Base-by-base conservation (phyloP, 2,113 vertebrate genomes). In the Pleuronectes platessa region DNA sequence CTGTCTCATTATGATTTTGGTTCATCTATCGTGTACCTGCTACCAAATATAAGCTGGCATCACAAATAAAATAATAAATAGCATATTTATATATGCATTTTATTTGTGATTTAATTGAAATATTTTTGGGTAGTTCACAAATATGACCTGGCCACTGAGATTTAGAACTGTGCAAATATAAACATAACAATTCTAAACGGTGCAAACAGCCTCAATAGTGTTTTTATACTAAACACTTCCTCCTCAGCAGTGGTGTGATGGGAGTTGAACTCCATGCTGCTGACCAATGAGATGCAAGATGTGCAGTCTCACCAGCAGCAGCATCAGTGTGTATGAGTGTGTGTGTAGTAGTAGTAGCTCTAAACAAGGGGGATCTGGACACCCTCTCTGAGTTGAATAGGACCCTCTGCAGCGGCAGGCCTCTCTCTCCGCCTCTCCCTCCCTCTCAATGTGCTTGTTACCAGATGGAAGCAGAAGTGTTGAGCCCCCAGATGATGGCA, bases 401-500 rank as follows among this genome's bases (percentile, higher is more conserved):
- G 78, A 92, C 76, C 70, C 71, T 86, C 70, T 67, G 82, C 79
- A 82, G 82, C 40, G 12, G 77, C 77, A 40, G 27, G 59, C 60
- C 14, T 31, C 58, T 17, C 14, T 31, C 24, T 31, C 58, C 15
- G 9, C 17, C 14, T 7, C 26, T 35, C 17, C 15, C 31, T 21
- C 42, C 61, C 73, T 71, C 82, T 90, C 88, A 58, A 93, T 92
- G 90, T 87, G 83, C 71, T 66, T 81, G 83, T 65, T 79, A 74
- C 66, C 90, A 79, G 81, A 94, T 93, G 94, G 91, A 95, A 83
- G 94, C 91, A 53, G 92, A 93, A 13, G 90, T 95, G 84, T 76
- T 92, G 88, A 93, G 86, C 71, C 90, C 93, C 35, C 86, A 78
- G 86, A 91, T 87, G 88, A 90, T 94, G 89, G 95, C 95, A 83